Evolutionary conservation across 2,888 invertebrate species (phyloP), one percentile per base, ranked within the genome.

Genomic region (Eustalomyia histrio): DNA sequence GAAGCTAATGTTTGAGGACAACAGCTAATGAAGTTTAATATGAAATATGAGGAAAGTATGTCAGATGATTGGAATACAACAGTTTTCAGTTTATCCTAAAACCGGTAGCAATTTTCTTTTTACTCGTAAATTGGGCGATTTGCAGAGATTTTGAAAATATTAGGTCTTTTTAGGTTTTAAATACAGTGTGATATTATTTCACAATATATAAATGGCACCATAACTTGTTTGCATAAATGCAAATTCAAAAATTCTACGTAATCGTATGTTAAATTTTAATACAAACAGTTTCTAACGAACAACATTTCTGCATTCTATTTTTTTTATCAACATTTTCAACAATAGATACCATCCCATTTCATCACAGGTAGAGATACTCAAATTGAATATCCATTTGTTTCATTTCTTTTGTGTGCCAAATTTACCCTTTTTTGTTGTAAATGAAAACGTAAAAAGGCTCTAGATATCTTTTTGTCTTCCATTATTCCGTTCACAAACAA

Each of bases 401-500:
- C 10, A 21, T 39, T 18, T 69, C 55, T 43, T 69, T 64, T 58
- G 7, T 61, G n/a, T 65, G 21, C 12, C 35, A 63, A 58, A 67
- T 78, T 7, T 50, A 68, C 57, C 78, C 78, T 35, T 72, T 71
- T 43, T 35, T 29, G 24, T 3, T 24, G 29, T 6, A 29, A 12
- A 43, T 57, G 53, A 16, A 75, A 35, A 50, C 53, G 4, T 65
- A 18, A 50, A 73, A 67, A 68, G 73, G 67, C 53, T 47, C 5
- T 69, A 58, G 18, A 65, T 50, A 47, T 17, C 43, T 21, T 29
- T 72, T 71, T 78, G 57, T 74, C 33, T 76, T 76, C 47, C 69
- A 79, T 76, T 78, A 79, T 72, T 21, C 61, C 64, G 43, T 52
- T 73, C 73, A 78, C 57, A 81, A 78, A 78, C 74, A 75, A 75